A percentile compares a stretch with the other conserved stretches of the same genome.
These are phyloP conservation scores for Aptenodytes forsteri DNA, from an alignment of 2,113 vertebrate genomes.

Conservation along the genomic window DNA sequence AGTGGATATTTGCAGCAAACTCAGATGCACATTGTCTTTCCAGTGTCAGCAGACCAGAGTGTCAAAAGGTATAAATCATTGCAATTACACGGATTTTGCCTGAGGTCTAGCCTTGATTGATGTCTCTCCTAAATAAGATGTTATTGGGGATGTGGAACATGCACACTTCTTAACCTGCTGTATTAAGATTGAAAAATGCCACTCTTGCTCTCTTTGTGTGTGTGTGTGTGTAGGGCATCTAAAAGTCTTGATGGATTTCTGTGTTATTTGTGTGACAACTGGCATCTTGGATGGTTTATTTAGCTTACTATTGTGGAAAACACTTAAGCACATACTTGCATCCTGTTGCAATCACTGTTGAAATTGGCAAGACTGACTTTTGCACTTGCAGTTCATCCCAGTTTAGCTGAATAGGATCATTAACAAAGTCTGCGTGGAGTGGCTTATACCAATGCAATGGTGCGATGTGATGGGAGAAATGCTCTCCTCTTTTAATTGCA, in stretches of 20 bases:
- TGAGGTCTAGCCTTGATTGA: slow-evolving; percentile 22
- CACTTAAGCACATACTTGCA: background rate
- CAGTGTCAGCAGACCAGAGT: slow-evolving; percentile 24
- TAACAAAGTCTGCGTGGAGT: background rate
- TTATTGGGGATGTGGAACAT: background rate
- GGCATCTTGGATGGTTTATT: background rate
- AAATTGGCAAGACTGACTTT: background rate
- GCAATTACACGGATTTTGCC: slow-evolving; percentile 37
- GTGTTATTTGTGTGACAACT: background rate
- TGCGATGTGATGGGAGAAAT: background rate
- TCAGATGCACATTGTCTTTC: slow-evolving; percentile 17
- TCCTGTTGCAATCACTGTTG: background rate
- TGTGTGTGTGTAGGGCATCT: background rate
- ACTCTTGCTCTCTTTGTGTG: background rate
- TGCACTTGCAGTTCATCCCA: background rate
- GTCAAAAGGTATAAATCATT: slow-evolving; percentile 60
- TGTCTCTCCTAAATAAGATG: slow-evolving; percentile 25
- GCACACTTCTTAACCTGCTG: background rate
- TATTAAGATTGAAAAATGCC: background rate
- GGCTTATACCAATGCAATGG: background rate
- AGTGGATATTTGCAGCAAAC: slow-evolving; percentile 33
- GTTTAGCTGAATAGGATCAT: background rate
- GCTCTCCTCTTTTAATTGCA: background rate
- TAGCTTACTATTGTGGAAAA: background rate
- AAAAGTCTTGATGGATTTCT: background rate